phyloP scores from a whole-genome alignment of 2,113 vertebrate genomes.

The Garra rufa region DNA sequence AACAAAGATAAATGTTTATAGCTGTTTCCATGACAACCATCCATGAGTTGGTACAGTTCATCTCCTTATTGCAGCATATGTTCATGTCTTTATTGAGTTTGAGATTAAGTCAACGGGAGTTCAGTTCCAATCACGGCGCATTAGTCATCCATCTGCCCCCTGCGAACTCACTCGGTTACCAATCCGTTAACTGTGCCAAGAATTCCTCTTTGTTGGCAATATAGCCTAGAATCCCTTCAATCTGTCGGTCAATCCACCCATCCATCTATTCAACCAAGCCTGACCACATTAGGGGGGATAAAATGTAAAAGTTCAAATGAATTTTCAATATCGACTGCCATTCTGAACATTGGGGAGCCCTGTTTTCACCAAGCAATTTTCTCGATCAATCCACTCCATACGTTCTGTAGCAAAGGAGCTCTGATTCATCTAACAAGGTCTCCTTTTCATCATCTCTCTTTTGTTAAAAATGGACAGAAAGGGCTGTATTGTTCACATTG shows the following conservation, averaged over 20 bases:
- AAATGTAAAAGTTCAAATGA: not conserved
- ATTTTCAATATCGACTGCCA: not conserved
- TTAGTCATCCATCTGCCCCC: slow-evolving; percentile 39
- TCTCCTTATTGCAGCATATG: not conserved
- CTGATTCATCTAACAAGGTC: slow-evolving; percentile 13
- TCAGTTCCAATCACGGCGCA: slow-evolving; percentile 10
- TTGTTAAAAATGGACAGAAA: not conserved
- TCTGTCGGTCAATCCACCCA: not conserved
- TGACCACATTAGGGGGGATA: not conserved
- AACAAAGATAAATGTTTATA: not conserved
- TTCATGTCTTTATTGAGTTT: not conserved
- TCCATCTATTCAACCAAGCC: not conserved
- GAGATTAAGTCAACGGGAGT: not conserved
- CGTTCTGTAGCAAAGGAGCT: not conserved
- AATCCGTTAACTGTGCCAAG: not conserved
- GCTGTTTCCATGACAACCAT: not conserved
- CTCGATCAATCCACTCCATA: not conserved
- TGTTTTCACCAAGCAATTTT: slow-evolving; percentile 2
- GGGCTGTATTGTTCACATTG: slow-evolving; percentile 11
- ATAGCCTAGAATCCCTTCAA: not conserved
- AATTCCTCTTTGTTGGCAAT: not conserved
- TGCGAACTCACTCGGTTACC: not conserved
- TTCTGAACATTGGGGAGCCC: not conserved
- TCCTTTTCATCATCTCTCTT: slow-evolving; percentile 4
- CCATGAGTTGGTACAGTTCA: not conserved